Conservation (phyloP, 2,113 vertebrate genomes). For the Strix uralensis region DNA sequence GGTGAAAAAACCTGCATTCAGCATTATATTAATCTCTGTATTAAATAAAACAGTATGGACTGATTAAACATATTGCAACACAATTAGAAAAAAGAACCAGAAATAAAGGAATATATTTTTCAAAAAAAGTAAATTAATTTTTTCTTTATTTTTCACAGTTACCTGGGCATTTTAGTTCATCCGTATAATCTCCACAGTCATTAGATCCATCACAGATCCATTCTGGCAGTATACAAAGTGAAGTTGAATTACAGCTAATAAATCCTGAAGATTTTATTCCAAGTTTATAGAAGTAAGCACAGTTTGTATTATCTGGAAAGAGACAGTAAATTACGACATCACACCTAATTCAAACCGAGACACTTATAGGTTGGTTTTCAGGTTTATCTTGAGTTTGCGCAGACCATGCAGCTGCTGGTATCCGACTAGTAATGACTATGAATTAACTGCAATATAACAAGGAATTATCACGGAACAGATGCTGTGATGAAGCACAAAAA, state of each 20-base stretch:
- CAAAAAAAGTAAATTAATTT: background rate
- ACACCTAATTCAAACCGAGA: background rate
- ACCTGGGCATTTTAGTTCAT: slow-evolving; percentile 96
- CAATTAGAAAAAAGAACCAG: background rate
- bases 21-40: background rate
- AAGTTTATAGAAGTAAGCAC: slow-evolving; percentile 92
- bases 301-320: slow-evolving; percentile 87
- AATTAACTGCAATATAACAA: background rate
- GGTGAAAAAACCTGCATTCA: background rate
- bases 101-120: background rate
- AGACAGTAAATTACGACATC: background rate
- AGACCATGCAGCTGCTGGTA: background rate
- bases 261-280: slow-evolving; percentile 91
- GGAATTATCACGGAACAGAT: slow-evolving; percentile 38
- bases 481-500: background rate
- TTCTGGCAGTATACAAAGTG: slow-evolving; percentile 90
- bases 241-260: slow-evolving; percentile 94
- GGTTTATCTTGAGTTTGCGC: background rate
- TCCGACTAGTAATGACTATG: background rate
- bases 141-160: slow-evolving; percentile 52
- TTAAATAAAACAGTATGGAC: background rate
- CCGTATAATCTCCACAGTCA: slow-evolving; percentile 95
- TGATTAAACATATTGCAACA: background rate
- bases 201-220: slow-evolving; percentile 98
- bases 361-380: background rate